Evolutionary conservation across 2,113 vertebrate genomes (phyloP), one percentile per base, ranked within the genome.

Genomic region (Pseudorasbora parva): DNA sequence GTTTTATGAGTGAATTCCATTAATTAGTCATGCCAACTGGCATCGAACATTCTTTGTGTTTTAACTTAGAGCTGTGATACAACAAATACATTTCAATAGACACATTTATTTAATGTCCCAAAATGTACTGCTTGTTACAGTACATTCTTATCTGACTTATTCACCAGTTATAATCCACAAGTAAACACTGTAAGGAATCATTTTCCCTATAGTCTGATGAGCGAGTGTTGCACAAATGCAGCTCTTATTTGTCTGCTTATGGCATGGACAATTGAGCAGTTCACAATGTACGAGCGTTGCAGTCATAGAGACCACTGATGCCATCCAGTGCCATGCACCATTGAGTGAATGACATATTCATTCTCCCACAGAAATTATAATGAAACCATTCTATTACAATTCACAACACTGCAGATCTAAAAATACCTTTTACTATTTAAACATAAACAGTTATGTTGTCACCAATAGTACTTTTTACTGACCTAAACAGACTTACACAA

Each of bases 111-210:
- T 37, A 87, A 81, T 33, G 87, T 59, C 23, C 17, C 10, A 25
- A 71, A n/a, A n/a, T n/a, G n/a, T n/a, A 75, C 56, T 21, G n/a
- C 8, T 90, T 73, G 87, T 87, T 90, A 82, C 33, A 37, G 33
- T 37, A 37, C 17, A 56, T 37, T 51, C 51, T 87, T 84, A 86
- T 87, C 72, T 5, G 47, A 87, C 30, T 92, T 51, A 87, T 30
- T 92, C 88, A 88, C 77, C 75, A 85, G 84, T 81, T 88, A 90
- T 89, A 90, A 90, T 92, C 81, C 86, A 81, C 3, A 14, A 71
- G 85, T 82, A 71, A 82, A 86, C 80, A 82, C 91, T 84, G 88
- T 82, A 91, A 92, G 88, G 88, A 87, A 90, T 88, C 79, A 88
- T 90, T 8, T 83, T 79, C 82, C 41, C 81, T 87, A n/a, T n/a